These are phyloP conservation scores for Agapornis roseicollis DNA, from an alignment of 2,113 vertebrate species.

Conservation along the genomic window DNA sequence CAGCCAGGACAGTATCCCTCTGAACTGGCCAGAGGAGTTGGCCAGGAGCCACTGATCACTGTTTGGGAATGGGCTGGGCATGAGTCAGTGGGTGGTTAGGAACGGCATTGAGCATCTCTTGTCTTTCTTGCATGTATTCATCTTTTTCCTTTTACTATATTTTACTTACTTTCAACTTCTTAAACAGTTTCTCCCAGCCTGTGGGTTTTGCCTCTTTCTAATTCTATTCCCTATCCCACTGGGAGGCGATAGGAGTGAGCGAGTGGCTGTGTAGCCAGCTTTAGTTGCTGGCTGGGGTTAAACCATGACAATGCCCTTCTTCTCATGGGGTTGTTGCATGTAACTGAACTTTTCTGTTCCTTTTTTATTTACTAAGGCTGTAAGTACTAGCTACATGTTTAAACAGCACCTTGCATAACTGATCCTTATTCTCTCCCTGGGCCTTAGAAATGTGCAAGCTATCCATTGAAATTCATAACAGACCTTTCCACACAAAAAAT, in stretches of 20 bases:
- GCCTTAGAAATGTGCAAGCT: neutral
- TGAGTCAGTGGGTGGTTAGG: neutral
- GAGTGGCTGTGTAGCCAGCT: neutral
- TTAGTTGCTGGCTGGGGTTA: neutral
- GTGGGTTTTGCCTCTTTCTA: neutral
- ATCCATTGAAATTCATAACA: neutral
- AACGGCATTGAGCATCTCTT: neutral
- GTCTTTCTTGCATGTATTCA: neutral
- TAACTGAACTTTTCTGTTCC: neutral
- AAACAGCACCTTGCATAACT: neutral
- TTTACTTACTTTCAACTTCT: neutral
- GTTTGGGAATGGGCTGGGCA: neutral
- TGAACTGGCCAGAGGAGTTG: neutral
- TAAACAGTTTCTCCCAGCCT: neutral
- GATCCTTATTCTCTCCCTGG: neutral
- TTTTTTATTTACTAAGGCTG: neutral
- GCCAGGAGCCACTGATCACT: neutral
- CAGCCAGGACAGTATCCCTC: neutral
- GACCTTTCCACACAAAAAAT: neutral
- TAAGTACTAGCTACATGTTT: neutral
- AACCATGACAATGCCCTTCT: neutral
- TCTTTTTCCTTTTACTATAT: neutral
- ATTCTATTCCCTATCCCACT: neutral
- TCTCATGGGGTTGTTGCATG: rapidly evolving
- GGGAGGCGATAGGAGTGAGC: neutral